These are phyloP conservation scores for Zenarchopterus dispar DNA, from an alignment of 2,797 vertebrate species.

Conservation along the genomic window DNA sequence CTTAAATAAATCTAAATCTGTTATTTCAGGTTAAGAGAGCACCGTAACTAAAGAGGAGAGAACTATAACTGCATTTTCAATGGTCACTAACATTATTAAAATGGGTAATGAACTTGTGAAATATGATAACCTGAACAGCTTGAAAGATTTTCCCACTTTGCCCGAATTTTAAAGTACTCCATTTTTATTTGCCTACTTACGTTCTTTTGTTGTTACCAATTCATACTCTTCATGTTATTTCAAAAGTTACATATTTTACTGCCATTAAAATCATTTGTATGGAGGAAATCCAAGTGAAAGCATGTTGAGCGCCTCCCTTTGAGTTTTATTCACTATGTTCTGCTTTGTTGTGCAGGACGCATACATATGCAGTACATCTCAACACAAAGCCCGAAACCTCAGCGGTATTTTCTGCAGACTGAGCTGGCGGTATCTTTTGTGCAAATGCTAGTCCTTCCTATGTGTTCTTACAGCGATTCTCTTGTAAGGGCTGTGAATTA, in stretches of 20 bases:
- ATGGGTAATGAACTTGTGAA: too few relatives aligned
- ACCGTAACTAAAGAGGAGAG: too few relatives aligned
- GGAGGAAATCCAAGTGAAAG: background rate
- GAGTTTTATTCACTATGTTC: background rate
- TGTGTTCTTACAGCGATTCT: conserved; percentile 26
- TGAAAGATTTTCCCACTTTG: too few relatives aligned
- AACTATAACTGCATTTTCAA: too few relatives aligned
- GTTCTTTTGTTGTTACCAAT: too few relatives aligned
- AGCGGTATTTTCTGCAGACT: conserved; percentile 31
- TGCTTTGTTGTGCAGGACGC: conserved; percentile 4
- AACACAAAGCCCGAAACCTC: conserved; percentile 17
- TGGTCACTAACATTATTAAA: too few relatives aligned
- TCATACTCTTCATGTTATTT: background rate
- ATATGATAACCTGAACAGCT: too few relatives aligned
- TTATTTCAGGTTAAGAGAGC: too few relatives aligned
- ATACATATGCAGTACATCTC: conserved; percentile 10
- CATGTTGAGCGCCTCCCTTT: background rate
- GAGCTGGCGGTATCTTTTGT: conserved; percentile 19
- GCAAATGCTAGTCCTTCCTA: conserved; percentile 29
- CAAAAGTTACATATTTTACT: background rate
- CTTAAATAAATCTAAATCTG: too few relatives aligned
- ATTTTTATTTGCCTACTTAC: too few relatives aligned
- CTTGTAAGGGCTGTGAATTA: conserved; percentile 49
- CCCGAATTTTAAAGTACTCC: too few relatives aligned
- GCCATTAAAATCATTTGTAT: background rate